Evolutionary conservation across 2,797 vertebrate species (phyloP).

Genomic region (Pangasius djambal): DNA sequence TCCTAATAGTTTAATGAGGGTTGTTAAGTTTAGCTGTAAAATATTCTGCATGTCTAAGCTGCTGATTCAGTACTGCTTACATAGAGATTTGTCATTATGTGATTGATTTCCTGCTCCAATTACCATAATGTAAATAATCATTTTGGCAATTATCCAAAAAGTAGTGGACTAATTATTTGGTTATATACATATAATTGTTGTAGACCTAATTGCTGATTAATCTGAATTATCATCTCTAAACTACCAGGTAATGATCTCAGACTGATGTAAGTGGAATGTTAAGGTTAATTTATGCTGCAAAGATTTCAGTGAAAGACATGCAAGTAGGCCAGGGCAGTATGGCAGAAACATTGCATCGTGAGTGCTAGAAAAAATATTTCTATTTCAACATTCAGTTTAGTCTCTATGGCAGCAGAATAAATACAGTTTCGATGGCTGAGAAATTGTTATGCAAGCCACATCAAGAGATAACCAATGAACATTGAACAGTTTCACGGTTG

Average conservation of each 20-base stretch:
- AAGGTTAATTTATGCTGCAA: background rate
- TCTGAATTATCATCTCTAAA: background rate
- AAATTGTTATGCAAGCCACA: constrained; percentile 20
- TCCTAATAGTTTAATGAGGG: background rate
- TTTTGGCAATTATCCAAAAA: background rate
- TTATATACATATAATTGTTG: background rate
- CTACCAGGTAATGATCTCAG: background rate
- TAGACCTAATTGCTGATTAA: background rate
- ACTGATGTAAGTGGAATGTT: background rate
- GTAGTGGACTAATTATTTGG: background rate
- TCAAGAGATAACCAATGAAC: constrained; percentile 37
- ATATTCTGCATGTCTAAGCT: background rate
- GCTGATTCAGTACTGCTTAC: background rate
- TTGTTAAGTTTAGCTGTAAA: background rate
- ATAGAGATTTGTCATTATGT: background rate
- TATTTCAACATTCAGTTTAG: constrained; percentile 12
- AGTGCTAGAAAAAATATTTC: background rate
- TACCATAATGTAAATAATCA: too few relatives aligned
- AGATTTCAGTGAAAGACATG: background rate
- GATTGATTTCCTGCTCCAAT: background rate
- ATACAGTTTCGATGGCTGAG: constrained; percentile 24
- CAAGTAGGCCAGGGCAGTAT: background rate
- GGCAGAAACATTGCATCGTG: background rate
- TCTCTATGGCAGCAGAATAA: constrained; percentile 47
- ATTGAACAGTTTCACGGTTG: constrained; percentile 28